These are phyloP conservation scores for Orbicella faveolata DNA, from an alignment of 64 coral and sea anemone genomes.

Conservation along the genomic window DNA sequence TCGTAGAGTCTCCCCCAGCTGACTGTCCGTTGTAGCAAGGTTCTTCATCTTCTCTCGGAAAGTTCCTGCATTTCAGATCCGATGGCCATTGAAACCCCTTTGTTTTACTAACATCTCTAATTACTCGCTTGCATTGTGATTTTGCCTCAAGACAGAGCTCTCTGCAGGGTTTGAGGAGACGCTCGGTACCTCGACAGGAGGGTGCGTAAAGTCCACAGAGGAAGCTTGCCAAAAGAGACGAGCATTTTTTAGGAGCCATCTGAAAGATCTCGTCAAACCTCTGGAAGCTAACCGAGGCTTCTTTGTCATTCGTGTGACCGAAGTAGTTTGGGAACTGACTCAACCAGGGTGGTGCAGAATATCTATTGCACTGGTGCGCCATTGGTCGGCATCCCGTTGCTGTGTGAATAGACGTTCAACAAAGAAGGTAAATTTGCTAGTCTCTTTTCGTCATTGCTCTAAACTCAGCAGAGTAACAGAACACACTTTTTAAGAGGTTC, in stretches of 20 bases:
- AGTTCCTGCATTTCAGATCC: constrained; percentile 7
- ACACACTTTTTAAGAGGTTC: too few species aligned
- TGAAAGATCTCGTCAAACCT: background rate
- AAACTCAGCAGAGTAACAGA: background rate
- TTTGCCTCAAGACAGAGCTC: background rate
- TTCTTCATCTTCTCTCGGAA: background rate
- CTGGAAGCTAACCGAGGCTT: background rate
- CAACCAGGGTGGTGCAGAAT: background rate
- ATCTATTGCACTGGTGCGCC: background rate
- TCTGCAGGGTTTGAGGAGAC: background rate
- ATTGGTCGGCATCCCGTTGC: constrained; percentile 3
- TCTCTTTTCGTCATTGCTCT: background rate
- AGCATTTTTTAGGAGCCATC: constrained; percentile 9
- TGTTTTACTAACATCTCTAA: background rate
- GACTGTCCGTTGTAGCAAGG: background rate
- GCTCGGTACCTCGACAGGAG: background rate
- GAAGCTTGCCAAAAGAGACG: constrained; percentile 5
- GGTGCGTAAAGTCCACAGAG: constrained; percentile 43
- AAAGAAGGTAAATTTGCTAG: too few species aligned
- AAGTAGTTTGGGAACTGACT: constrained; percentile 44
- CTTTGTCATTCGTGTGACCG: constrained; percentile 19
- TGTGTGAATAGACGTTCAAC: background rate
- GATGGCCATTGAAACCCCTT: background rate
- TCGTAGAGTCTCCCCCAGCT: background rate
- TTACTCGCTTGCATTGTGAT: background rate